These are phyloP conservation scores for Laupala kohalensis DNA, from an alignment of 1,140 invertebrate species.

Conservation along the genomic window DNA sequence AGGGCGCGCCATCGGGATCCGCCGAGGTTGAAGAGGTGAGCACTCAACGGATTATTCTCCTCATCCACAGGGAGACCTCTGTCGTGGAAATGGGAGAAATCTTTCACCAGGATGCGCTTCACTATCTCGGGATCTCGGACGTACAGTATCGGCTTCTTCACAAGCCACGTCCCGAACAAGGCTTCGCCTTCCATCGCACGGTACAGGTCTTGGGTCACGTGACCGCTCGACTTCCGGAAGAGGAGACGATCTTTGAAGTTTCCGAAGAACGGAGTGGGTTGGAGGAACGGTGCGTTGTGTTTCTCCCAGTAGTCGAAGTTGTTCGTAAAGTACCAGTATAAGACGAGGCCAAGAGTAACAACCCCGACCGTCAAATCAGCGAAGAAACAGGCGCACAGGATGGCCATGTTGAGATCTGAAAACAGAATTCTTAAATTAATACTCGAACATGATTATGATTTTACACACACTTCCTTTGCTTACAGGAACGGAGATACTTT, in stretches of 20 bases:
- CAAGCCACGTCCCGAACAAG: slow-evolving; percentile 17
- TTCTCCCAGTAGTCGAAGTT: slow-evolving; percentile 33
- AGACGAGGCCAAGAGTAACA: not conserved
- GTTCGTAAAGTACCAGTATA: slow-evolving; percentile 29
- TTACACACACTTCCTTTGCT: no score
- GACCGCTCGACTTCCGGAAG: slow-evolving; percentile 4
- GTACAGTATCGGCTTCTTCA: slow-evolving; percentile 30
- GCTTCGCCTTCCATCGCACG: slow-evolving; percentile 11
- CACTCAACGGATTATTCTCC: slow-evolving; percentile 31
- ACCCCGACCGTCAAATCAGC: not conserved
- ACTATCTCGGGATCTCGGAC: slow-evolving; percentile 39
- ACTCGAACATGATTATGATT: no score
- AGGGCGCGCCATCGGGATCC: slow-evolving; percentile 39
- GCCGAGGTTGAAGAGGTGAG: slow-evolving; percentile 35
- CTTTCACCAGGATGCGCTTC: slow-evolving; percentile 36
- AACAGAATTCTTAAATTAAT: not conserved
- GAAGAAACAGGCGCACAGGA: not conserved
- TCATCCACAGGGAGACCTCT: slow-evolving; percentile 18
- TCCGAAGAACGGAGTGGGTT: slow-evolving; percentile 32
- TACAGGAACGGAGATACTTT: no score
- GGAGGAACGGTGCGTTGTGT: slow-evolving; percentile 26
- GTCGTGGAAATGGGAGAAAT: slow-evolving; percentile 38
- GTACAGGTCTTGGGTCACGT: slow-evolving; percentile 19
- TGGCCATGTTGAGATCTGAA: not conserved
- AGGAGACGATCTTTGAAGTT: slow-evolving; percentile 23